Percentiles rank a stretch among this genome's conserved stretches.
phyloP scores from a whole-genome alignment of 2,888 invertebrate genomes.

The Mechanitis messenoides region DNA sequence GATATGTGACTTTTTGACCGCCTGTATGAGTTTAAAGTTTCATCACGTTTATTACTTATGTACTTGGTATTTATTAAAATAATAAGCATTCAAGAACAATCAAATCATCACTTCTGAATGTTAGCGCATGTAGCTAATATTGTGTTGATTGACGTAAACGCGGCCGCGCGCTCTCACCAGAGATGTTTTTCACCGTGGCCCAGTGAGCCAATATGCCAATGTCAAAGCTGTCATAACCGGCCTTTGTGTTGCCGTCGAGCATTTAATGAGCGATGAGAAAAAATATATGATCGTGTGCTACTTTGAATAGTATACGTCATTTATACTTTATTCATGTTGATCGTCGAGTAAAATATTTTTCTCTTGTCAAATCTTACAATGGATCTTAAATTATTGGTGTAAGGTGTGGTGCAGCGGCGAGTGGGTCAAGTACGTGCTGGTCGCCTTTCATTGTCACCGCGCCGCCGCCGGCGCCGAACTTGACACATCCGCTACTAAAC shows the following conservation, averaged over 20 bases:
- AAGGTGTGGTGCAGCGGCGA: conserved; percentile 60
- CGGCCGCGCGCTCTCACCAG: conserved; percentile 52
- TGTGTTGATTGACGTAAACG: conserved; percentile 60
- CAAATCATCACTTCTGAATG: conserved; percentile 48
- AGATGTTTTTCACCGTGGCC: conserved; percentile 37
- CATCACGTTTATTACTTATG: conserved; percentile 19
- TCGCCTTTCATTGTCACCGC: conserved; percentile 73
- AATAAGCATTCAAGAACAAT: conserved; percentile 41
- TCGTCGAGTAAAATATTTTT: not conserved
- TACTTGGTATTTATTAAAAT: conserved; percentile 10
- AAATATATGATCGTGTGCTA: conserved; percentile 12
- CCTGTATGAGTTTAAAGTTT: conserved; percentile 14
- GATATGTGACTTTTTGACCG: conserved; percentile 21
- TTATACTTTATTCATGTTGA: conserved; percentile 2
- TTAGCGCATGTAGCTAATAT: conserved; percentile 43
- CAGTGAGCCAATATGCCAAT: conserved; percentile 70
- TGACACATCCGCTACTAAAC: conserved; percentile 65
- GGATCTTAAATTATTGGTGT: not conserved
- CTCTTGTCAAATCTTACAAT: not conserved
- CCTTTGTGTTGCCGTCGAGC: conserved; percentile 30
- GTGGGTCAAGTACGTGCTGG: conserved; percentile 76
- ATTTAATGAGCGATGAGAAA: conserved; percentile 29
- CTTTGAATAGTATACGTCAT: conserved; percentile 13
- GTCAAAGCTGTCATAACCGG: conserved; percentile 57
- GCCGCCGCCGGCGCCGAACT: conserved; percentile 53